Base-by-base conservation (phyloP, 2,888 invertebrate species). In the Argyresthia goedartella region DNA sequence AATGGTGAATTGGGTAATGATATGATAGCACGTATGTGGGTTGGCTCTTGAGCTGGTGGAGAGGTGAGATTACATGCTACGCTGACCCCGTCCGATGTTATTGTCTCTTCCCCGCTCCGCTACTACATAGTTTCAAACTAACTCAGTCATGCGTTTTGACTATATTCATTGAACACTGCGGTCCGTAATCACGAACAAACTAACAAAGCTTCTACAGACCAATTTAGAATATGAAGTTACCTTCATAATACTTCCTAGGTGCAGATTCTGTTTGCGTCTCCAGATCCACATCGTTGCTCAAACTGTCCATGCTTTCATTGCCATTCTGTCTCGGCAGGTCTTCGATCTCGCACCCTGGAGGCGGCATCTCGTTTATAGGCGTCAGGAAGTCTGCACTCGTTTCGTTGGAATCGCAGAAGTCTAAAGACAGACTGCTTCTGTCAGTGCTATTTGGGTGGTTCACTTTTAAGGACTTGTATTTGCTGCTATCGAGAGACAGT, bases 311-410 rank as follows among this genome's bases (percentile, higher is more conserved):
- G 53, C 81, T 84, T 42, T 81, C 84, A 51, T 74, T 81, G 0
- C 85, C 84, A 35, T 85, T 84, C 35, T 78, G 79, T 52, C 79
- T 80, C 14, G 85, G 86, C 60, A 86, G 57, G n/a, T 86, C 81
- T 49, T 85, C 85, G 1, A 85, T 78, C 59, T 85, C 87, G 53
- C 86, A 85, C 0, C 82, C 82, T 0, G 86, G 77, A 1, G 75
- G 79, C 1, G 87, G 87, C 87, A 87, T 82, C 57, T 87, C 87
- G 41, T 87, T 87, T 4, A 87, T 87, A 1, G 87, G 87, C 48
- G 87, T 87, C 51, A 87, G 58, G 54, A 87, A 87, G 59, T 87
- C 87, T 0, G 87, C 87, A 57, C 86, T 87, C 0, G 87, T 87
- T 60, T 87, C 87, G 57, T 87, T 87, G 0, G 87, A 87, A 53